These are phyloP conservation scores for Camponotus pennsylvanicus DNA, from an alignment of 1,140 invertebrate genomes.

Conservation along the genomic window DNA sequence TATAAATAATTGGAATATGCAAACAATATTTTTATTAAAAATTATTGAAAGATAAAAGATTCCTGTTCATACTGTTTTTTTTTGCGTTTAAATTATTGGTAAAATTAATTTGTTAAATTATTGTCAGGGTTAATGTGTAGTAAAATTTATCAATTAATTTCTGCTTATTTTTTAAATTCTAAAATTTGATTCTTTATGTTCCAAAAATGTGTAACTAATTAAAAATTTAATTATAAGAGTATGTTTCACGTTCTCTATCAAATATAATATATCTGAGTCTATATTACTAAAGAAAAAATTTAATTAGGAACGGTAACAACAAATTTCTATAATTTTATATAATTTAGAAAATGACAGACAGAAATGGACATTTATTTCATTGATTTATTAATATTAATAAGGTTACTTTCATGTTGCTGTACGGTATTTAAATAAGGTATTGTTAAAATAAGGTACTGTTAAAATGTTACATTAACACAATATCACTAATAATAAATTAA, in stretches of 20 bases:
- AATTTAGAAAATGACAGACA: neutral
- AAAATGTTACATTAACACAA: neutral
- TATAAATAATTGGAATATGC: slow-evolving; percentile 8
- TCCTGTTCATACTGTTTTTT: neutral
- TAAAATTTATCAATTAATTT: neutral
- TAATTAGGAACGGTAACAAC: neutral
- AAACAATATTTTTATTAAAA: neutral
- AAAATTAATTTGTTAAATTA: neutral
- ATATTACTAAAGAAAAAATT: neutral
- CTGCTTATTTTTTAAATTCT: neutral
- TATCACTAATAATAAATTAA: neutral
- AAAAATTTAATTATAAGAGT: neutral
- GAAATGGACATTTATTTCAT: too few species aligned
- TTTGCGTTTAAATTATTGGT: neutral
- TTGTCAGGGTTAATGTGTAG: neutral
- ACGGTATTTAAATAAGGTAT: neutral
- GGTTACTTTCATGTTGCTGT: neutral
- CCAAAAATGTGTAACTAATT: neutral
- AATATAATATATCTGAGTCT: neutral
- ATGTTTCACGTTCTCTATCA: neutral
- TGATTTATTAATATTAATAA: too few species aligned
- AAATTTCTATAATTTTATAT: neutral
- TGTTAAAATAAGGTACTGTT: neutral
- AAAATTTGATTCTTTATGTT: neutral
- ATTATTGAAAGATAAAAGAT: slow-evolving; percentile 6